Percentiles rank a stretch among this genome's conserved stretches.
phyloP scores from a whole-genome alignment of 2,888 invertebrate genomes.

The Pseudococcus longispinus region DNA sequence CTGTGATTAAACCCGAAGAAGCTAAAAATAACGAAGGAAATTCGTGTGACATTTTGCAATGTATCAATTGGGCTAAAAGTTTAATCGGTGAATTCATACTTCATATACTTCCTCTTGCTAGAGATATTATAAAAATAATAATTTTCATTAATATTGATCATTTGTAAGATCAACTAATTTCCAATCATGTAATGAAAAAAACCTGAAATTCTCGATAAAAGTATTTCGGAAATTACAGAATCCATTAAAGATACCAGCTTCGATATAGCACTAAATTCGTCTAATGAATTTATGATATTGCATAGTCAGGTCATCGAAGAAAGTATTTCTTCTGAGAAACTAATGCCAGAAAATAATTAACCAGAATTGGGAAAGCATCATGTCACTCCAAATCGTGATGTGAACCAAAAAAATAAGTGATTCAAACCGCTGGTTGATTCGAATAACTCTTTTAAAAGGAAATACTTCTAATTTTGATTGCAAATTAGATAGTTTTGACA shows the following conservation, averaged over 20 bases:
- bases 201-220: not conserved
- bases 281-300: conserved; percentile 53
- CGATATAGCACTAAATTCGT: conserved; percentile 49
- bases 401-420: not conserved
- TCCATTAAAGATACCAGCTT: conserved; percentile 4
- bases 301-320: conserved; percentile 57
- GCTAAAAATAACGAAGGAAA: not conserved
- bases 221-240: not conserved
- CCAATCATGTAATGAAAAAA: not conserved
- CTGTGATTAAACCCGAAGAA: not conserved
- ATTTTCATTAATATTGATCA: not conserved
- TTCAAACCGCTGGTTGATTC: not conserved
- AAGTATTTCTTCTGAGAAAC: not conserved
- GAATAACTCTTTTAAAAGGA: not conserved
- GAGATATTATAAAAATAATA: not conserved
- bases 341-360: not conserved
- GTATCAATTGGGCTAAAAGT: conserved; percentile 47
- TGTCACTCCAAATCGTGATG: not conserved
- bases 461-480: not conserved
- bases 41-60: conserved; percentile 15
- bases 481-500: not conserved
- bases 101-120: too few species aligned
- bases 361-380: not conserved
- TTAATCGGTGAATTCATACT: not conserved
- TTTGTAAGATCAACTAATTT: not conserved